Conservation (phyloP, 1,140 invertebrate genomes). For the Globodera ellingtonae region DNA sequence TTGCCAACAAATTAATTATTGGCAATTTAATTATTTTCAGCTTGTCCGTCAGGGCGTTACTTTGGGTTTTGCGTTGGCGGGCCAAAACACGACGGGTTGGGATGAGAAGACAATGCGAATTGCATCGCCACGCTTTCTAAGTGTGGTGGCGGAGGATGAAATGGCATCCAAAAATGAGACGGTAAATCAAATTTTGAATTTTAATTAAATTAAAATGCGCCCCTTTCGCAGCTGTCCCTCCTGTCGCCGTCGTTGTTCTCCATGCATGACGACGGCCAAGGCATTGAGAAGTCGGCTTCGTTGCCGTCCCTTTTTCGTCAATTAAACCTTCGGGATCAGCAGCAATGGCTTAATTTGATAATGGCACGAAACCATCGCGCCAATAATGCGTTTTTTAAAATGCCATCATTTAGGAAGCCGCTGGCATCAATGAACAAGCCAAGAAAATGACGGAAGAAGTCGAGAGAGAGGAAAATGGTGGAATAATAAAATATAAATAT, state of each 20-base stretch:
- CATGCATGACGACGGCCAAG: slow-evolving; percentile 59
- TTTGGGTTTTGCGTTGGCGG: slow-evolving; percentile 53
- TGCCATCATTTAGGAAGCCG: slow-evolving; percentile 17
- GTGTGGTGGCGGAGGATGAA: slow-evolving; percentile 55
- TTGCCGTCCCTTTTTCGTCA: slow-evolving; percentile 46
- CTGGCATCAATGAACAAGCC: slow-evolving; percentile 33
- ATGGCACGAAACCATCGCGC: background rate
- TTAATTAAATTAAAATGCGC: too few species aligned
- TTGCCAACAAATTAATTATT: too few species aligned
- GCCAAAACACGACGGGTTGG: slow-evolving; percentile 59
- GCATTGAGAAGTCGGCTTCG: slow-evolving; percentile 49
- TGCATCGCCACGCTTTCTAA: slow-evolving; percentile 56
- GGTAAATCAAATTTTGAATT: slow-evolving; percentile 6
- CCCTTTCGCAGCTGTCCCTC: slow-evolving; percentile 48
- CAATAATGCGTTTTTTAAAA: background rate
- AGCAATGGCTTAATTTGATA: slow-evolving; percentile 57
- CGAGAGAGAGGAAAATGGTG: background rate
- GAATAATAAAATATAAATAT: background rate
- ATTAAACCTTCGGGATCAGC: slow-evolving; percentile 39
- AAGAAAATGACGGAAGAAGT: slow-evolving; percentile 8
- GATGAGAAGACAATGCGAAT: slow-evolving; percentile 63
- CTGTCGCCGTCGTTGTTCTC: slow-evolving; percentile 60
- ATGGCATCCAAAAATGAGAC: slow-evolving; percentile 39
- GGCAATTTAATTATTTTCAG: background rate
- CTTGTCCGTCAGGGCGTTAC: slow-evolving; percentile 47